Conservation (phyloP, 1,140 invertebrate species). For the Neotoxoptera formosana region DNA sequence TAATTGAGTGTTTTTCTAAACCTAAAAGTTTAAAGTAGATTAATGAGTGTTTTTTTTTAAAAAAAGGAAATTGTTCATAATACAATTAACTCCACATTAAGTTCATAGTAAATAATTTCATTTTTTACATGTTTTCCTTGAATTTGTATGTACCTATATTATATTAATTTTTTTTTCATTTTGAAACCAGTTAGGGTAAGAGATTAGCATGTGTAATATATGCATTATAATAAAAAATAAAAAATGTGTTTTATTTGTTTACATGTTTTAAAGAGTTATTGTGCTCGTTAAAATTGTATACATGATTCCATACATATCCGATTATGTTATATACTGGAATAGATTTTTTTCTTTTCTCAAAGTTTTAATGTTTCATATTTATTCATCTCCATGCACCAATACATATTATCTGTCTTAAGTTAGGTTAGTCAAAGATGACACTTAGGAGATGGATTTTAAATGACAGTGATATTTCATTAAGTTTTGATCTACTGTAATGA, state of each 20-base stretch:
- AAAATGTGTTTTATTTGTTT: constrained; percentile 8
- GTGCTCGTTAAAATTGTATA: neutral
- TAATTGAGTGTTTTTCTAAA: constrained; percentile 11
- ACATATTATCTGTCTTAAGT: neutral
- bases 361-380: neutral
- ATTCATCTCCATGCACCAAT: neutral
- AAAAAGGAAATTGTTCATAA: neutral
- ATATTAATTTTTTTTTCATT: constrained; percentile 13
- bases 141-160: constrained; percentile 24
- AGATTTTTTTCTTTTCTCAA: neutral
- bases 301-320: too few relatives aligned
- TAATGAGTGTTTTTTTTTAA: neutral
- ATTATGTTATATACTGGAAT: neutral
- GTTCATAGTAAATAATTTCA: constrained; percentile 2
- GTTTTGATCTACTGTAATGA: neutral
- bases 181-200: constrained; percentile 45
- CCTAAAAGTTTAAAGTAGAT: neutral
- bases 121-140: neutral
- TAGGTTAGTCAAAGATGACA: neutral
- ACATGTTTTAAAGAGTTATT: neutral
- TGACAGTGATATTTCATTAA: neutral
- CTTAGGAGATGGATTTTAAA: neutral
- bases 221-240: constrained; percentile 27
- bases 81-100: constrained; percentile 37
- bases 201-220: constrained; percentile 45